Conservation (phyloP, 2,113 vertebrate species). For the Phalacrocorax brasilianus region DNA sequence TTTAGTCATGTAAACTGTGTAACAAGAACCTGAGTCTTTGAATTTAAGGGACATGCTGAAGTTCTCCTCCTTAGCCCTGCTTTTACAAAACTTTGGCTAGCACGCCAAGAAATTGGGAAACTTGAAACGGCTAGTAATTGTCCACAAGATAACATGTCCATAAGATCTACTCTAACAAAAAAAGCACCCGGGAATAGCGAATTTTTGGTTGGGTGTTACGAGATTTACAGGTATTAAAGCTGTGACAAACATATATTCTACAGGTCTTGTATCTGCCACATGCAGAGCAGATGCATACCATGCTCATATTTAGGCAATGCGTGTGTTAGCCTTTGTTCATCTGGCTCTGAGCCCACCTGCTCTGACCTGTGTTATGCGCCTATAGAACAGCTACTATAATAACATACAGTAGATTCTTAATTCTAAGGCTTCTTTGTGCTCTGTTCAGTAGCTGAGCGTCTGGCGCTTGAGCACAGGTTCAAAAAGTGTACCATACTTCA, state of each 20-base stretch:
- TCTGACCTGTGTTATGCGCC: not conserved
- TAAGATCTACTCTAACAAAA: not conserved
- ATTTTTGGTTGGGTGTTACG: not conserved
- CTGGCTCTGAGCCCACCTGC: not conserved
- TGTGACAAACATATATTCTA: not conserved
- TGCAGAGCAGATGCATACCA: not conserved
- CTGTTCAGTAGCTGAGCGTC: not conserved
- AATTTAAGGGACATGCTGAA: not conserved
- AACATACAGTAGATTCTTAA: not conserved
- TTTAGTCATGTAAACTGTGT: not conserved
- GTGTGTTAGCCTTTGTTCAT: not conserved
- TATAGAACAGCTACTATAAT: not conserved
- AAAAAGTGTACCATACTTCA: not conserved
- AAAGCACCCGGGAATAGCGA: not conserved
- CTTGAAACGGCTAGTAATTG: not conserved
- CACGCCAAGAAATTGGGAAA: not conserved
- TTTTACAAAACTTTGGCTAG: not conserved
- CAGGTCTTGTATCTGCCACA: not conserved
- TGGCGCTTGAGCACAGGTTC: not conserved
- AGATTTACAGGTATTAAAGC: not conserved
- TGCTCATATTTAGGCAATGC: not conserved
- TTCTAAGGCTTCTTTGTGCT: not conserved
- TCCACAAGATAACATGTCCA: not conserved
- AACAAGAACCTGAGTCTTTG: not conserved
- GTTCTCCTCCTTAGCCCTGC: fast-evolving